phyloP scores from a whole-genome alignment of 2,888 invertebrate genomes.

The Cheilosia scutellata region DNA sequence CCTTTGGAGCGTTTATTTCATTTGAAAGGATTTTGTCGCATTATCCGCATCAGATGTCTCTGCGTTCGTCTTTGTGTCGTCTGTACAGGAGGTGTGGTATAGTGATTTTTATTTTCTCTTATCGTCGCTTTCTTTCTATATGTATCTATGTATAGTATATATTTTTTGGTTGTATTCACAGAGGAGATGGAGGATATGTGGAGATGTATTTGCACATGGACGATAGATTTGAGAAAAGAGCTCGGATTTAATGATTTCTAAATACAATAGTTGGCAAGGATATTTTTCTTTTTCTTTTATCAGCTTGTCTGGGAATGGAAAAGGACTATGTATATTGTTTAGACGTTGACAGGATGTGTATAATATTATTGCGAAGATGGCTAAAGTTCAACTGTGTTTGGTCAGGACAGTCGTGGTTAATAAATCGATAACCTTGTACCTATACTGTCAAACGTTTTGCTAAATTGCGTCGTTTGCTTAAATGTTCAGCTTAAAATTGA shows the following conservation, averaged over 20 bases:
- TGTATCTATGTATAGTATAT: neutral
- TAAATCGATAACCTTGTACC: too few species aligned
- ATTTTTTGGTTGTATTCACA: neutral
- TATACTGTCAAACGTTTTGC: too few species aligned
- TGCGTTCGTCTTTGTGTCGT: conserved; percentile 37
- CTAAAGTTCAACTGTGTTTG: too few species aligned
- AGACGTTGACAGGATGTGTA: too few species aligned
- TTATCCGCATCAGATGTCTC: conserved; percentile 71
- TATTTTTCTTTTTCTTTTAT: neutral
- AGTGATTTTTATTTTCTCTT: conserved; percentile 12
- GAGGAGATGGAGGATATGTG: neutral
- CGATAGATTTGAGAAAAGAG: conserved; percentile 40
- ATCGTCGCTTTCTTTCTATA: neutral
- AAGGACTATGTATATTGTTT: too few species aligned
- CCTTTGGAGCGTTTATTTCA: conserved; percentile 59
- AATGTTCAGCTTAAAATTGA: too few species aligned
- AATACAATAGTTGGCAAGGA: conserved; percentile 37
- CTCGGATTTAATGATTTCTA: conserved; percentile 60
- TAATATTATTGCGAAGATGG: too few species aligned
- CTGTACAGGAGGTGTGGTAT: neutral
- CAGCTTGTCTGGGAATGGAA: too few species aligned
- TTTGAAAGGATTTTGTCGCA: conserved; percentile 70
- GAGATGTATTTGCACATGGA: conserved; percentile 45
- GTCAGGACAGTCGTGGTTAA: too few species aligned
- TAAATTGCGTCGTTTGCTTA: too few species aligned